A percentile compares a stretch with the other conserved stretches of the same genome.
These are phyloP conservation scores for Drosophila atripex DNA, from an alignment of 2,888 invertebrate species.

Conservation along the genomic window DNA sequence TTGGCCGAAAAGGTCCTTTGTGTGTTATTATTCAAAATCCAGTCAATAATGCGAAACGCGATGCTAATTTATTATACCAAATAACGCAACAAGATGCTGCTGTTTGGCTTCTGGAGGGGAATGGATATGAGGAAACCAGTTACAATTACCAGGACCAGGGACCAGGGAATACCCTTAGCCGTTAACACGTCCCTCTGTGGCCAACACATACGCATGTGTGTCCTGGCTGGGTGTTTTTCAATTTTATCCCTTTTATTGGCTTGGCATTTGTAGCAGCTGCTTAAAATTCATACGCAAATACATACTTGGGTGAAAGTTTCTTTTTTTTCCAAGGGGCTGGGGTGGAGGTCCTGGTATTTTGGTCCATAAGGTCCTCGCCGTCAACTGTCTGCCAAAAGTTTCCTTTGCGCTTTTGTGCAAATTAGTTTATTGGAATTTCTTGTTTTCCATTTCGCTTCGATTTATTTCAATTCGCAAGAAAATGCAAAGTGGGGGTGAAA, in stretches of 20 bases:
- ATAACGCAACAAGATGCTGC: slow-evolving; percentile 43
- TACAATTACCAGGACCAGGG: slow-evolving; percentile 63
- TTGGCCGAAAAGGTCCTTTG: slow-evolving; percentile 60
- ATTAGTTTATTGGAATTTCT: slow-evolving; percentile 82
- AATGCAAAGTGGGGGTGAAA: not conserved
- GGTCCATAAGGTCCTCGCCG: slow-evolving; percentile 21
- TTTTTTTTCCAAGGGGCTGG: not conserved
- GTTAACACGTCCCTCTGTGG: slow-evolving; percentile 10
- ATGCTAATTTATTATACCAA: slow-evolving; percentile 73
- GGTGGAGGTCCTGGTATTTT: not conserved
- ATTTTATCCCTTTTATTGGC: slow-evolving; percentile 78
- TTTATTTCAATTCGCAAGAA: slow-evolving; percentile 27
- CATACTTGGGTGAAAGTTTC: slow-evolving; percentile 11
- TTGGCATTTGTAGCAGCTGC: slow-evolving; percentile 68
- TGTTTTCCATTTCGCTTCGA: slow-evolving; percentile 63
- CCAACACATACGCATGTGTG: slow-evolving; percentile 24
- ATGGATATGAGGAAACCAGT: slow-evolving; percentile 47
- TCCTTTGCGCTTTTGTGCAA: slow-evolving; percentile 72
- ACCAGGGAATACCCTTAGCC: slow-evolving; percentile 1
- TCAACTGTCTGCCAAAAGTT: slow-evolving; percentile 52
- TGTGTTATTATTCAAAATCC: slow-evolving; percentile 80
- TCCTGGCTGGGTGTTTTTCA: slow-evolving; percentile 55
- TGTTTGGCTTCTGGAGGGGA: not conserved
- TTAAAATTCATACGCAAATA: slow-evolving; percentile 77
- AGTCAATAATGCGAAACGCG: slow-evolving; percentile 78